Percentiles rank a stretch among this genome's conserved stretches.
These are phyloP conservation scores for Lycocorax pyrrhopterus DNA, from an alignment of 2,113 vertebrate species.

Conservation along the genomic window DNA sequence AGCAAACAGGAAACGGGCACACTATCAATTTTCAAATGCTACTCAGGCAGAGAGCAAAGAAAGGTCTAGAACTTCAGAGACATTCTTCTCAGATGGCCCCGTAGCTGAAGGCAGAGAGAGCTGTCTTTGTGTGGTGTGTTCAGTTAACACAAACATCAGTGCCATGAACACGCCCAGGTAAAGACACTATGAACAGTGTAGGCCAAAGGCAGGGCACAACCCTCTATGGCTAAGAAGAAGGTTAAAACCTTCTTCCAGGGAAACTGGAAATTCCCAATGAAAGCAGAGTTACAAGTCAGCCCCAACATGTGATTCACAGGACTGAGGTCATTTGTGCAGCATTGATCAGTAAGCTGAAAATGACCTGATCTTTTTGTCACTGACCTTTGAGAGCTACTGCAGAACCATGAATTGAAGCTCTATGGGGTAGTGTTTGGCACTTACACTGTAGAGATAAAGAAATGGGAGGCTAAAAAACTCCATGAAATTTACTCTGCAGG, in stretches of 20 bases:
- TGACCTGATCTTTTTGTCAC: background rate
- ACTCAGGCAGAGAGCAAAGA: background rate
- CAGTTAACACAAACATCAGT: background rate
- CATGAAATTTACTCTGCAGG: constrained; percentile 44
- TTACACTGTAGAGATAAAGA: constrained; percentile 14
- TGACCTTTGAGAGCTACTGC: constrained; percentile 2
- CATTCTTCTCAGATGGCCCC: background rate
- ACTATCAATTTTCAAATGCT: background rate
- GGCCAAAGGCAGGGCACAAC: background rate
- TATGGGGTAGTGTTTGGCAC: background rate
- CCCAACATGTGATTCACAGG: background rate
- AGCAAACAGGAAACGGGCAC: background rate
- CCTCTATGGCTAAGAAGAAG: background rate
- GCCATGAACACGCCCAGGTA: background rate
- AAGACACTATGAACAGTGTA: background rate
- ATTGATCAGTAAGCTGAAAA: background rate
- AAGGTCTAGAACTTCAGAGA: background rate
- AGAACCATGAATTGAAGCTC: constrained; percentile 26
- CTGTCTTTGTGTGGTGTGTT: background rate
- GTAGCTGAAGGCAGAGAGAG: background rate
- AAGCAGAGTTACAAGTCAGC: background rate
- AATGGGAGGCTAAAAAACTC: constrained; percentile 20
- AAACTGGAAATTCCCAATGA: background rate
- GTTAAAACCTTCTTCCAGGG: background rate
- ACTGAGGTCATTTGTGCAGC: background rate